phyloP scores from a whole-genome alignment of 2,113 vertebrate genomes.

The Coreoperca whiteheadi region DNA sequence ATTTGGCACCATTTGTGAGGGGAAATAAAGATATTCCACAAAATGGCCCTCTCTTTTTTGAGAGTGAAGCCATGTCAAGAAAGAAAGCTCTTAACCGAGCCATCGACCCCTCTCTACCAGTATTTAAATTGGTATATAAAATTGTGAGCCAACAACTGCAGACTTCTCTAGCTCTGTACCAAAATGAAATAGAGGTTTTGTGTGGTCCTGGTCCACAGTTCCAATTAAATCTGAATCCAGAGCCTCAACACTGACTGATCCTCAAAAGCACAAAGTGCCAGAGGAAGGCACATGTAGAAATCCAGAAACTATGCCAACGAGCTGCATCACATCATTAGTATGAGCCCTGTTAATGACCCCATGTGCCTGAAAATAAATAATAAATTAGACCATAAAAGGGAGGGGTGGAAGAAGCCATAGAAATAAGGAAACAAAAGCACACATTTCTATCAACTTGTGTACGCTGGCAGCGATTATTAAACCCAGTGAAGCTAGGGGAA shows the following conservation, averaged over 20 bases:
- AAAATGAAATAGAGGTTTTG: slow-evolving; percentile 44
- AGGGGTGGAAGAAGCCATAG: not conserved
- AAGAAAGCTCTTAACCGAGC: slow-evolving; percentile 13
- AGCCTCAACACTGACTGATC: slow-evolving; percentile 33
- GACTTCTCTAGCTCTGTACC: slow-evolving; percentile 22
- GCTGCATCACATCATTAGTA: slow-evolving; percentile 24
- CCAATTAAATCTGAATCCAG: slow-evolving; percentile 50
- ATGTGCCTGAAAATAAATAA: slow-evolving; percentile 55
- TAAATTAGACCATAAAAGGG: slow-evolving; percentile 48
- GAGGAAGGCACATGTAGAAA: slow-evolving; percentile 33
- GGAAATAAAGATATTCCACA: not conserved
- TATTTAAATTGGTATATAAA: slow-evolving; percentile 53
- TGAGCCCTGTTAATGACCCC: slow-evolving; percentile 50
- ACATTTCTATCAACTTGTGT: slow-evolving; percentile 41
- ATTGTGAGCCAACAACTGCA: slow-evolving; percentile 16
- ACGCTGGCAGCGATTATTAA: slow-evolving; percentile 13
- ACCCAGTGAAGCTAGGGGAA: slow-evolving; percentile 10
- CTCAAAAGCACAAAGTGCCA: slow-evolving; percentile 30
- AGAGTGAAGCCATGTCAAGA: not conserved
- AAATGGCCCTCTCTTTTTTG: not conserved
- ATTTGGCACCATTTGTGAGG: not conserved
- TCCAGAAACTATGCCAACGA: slow-evolving; percentile 9
- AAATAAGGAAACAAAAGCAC: slow-evolving; percentile 17
- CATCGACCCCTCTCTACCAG: not conserved
- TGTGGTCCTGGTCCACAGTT: slow-evolving; percentile 16